Evolutionary conservation across 1,140 invertebrate species (phyloP).

Genomic region (Brachionus rubens): DNA sequence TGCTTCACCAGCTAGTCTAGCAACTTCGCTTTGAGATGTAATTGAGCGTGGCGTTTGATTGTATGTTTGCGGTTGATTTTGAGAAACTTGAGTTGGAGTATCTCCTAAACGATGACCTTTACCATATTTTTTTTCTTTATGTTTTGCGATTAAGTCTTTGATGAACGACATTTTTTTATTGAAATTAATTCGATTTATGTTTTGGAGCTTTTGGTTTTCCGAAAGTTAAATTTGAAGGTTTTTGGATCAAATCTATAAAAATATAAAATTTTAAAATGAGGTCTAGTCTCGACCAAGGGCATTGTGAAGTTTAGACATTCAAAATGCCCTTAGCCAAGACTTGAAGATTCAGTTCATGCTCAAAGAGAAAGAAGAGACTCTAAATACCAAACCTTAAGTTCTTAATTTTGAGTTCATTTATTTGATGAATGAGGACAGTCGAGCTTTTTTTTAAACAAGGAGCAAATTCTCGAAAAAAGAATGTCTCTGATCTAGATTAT

Average conservation of each 20-base stretch:
- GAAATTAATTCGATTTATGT: background rate
- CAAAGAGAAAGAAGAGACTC: no score
- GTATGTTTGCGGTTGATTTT: background rate
- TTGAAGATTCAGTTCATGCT: no score
- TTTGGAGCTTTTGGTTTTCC: background rate
- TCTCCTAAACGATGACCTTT: slow-evolving; percentile 39
- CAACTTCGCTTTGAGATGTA: background rate
- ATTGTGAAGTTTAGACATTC: no score
- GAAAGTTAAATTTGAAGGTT: slow-evolving; percentile 2
- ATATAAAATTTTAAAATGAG: background rate
- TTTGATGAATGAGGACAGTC: no score
- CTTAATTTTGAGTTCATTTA: no score
- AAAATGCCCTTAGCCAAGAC: no score
- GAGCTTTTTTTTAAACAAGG: no score
- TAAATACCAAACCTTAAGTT: no score
- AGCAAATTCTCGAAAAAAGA: no score
- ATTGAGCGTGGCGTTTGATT: background rate
- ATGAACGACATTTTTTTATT: slow-evolving; percentile 2
- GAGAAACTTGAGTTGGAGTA: background rate
- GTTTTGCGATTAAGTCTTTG: slow-evolving; percentile 20
- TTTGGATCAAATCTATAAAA: background rate
- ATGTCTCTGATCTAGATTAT: no score
- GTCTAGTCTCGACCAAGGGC: no score
- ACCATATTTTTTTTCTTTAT: slow-evolving; percentile 44
- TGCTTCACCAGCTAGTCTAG: slow-evolving; percentile 43